phyloP scores from a whole-genome alignment of 2,113 vertebrate genomes.

The Argyrosomus japonicus region DNA sequence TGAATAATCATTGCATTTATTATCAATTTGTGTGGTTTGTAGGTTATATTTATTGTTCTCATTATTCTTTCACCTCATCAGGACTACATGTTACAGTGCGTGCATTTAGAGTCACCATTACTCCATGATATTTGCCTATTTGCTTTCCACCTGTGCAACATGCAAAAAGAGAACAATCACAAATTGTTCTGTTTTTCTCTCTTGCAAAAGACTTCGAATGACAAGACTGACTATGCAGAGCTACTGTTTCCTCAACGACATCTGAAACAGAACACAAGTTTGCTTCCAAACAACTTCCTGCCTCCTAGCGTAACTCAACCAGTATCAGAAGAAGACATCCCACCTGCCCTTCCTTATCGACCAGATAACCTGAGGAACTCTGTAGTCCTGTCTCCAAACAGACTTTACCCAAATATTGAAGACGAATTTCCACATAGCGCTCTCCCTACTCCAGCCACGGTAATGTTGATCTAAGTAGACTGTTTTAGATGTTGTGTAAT shows the following conservation, averaged over 20 bases:
- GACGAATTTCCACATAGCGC: slow-evolving; percentile 15
- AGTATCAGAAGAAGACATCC: slow-evolving; percentile 7
- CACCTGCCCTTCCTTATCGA: slow-evolving; percentile 62
- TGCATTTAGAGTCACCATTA: neutral
- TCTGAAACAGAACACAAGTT: neutral
- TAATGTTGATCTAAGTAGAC: slow-evolving; percentile 43
- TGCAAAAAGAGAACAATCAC: neutral
- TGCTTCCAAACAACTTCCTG: neutral
- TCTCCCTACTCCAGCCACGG: slow-evolving; percentile 26
- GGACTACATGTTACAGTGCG: neutral
- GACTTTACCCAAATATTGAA: slow-evolving; percentile 74
- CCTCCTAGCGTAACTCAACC: neutral
- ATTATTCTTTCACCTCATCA: neutral
- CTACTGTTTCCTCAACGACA: slow-evolving; percentile 63
- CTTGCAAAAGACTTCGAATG: slow-evolving; percentile 49
- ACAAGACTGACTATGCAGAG: slow-evolving; percentile 67
- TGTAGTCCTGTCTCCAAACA: neutral
- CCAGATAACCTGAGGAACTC: slow-evolving; percentile 13
- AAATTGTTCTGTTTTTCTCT: neutral
- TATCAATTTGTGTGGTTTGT: neutral
- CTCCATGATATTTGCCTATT: neutral
- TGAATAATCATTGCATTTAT: neutral
- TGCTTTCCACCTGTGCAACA: neutral
- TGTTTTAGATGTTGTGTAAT: neutral
- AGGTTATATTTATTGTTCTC: neutral